Evolutionary conservation across 2,113 vertebrate species (phyloP).

Genomic region (Oostethus manadensis): DNA sequence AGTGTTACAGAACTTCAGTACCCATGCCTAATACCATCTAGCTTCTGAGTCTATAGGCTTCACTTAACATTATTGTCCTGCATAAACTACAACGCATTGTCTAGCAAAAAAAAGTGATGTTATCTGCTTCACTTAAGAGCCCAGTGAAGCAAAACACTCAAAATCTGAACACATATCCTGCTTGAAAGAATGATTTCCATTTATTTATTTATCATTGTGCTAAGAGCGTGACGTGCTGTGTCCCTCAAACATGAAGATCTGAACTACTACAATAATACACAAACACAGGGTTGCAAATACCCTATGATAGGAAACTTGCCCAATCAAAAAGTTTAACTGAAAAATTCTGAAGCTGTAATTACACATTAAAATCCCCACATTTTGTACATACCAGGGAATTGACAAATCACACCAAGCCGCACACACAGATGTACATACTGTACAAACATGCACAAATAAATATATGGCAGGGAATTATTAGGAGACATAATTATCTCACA

Average conservation of each 20-base stretch:
- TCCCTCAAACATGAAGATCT: constrained; percentile 9
- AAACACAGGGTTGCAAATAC: not conserved
- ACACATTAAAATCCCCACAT: not conserved
- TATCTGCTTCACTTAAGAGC: constrained; percentile 24
- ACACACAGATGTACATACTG: constrained; percentile 18
- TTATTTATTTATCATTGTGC: constrained; percentile 20
- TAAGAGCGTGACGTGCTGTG: constrained; percentile 43
- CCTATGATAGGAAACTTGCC: not conserved
- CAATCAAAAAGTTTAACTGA: not conserved
- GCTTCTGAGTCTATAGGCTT: not conserved
- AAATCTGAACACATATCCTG: constrained; percentile 38
- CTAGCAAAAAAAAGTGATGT: constrained; percentile 2
- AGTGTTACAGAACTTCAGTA: too few relatives aligned
- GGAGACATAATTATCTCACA: constrained; percentile 15
- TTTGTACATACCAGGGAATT: not conserved
- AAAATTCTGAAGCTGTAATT: not conserved
- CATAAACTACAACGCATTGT: not conserved
- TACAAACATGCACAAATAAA: constrained; percentile 18
- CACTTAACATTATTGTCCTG: not conserved
- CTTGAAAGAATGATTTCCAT: constrained; percentile 50
- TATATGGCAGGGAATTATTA: constrained; percentile 24
- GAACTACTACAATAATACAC: constrained; percentile 4
- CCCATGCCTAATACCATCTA: not conserved
- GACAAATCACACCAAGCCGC: constrained; percentile 13
- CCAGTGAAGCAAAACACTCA: constrained; percentile 41